A percentile compares a stretch with the other conserved stretches of the same genome.
These are phyloP conservation scores for Pandemis corylana DNA, from an alignment of 2,888 invertebrate genomes.

Conservation along the genomic window DNA sequence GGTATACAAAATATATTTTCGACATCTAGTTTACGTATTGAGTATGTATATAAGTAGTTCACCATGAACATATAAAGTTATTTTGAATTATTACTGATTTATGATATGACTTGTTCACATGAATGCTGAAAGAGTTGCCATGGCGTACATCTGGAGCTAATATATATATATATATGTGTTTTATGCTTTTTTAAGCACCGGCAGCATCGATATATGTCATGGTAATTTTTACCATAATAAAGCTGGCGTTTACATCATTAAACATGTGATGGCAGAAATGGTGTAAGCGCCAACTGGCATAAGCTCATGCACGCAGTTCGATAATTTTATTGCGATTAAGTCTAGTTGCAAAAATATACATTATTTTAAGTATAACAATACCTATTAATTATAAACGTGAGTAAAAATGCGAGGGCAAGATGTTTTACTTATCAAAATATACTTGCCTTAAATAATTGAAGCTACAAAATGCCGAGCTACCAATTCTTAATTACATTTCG, in stretches of 20 bases:
- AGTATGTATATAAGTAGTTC: background rate
- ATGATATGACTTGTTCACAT: slow-evolving; percentile 2
- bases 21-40: background rate
- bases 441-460: slow-evolving; percentile 18
- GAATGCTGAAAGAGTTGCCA: background rate
- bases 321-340: background rate
- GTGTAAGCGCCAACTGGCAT: background rate
- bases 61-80: background rate
- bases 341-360: slow-evolving; percentile 19
- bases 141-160: background rate
- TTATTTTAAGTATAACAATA: slow-evolving; percentile 1
- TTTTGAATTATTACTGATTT: background rate
- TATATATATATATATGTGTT: no score
- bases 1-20: slow-evolving; percentile 4
- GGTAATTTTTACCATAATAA: background rate
- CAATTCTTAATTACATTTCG: background rate
- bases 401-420: slow-evolving; percentile 33
- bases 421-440: slow-evolving; percentile 11
- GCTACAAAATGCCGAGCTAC: background rate
- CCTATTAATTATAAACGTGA: slow-evolving; percentile 4
- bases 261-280: background rate
- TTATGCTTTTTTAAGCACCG: no score
- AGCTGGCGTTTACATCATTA: background rate
- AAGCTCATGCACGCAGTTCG: background rate
- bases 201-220: no score